Evolutionary conservation across 2,113 vertebrate genomes (phyloP).

Genomic region (Fulmarus glacialis): DNA sequence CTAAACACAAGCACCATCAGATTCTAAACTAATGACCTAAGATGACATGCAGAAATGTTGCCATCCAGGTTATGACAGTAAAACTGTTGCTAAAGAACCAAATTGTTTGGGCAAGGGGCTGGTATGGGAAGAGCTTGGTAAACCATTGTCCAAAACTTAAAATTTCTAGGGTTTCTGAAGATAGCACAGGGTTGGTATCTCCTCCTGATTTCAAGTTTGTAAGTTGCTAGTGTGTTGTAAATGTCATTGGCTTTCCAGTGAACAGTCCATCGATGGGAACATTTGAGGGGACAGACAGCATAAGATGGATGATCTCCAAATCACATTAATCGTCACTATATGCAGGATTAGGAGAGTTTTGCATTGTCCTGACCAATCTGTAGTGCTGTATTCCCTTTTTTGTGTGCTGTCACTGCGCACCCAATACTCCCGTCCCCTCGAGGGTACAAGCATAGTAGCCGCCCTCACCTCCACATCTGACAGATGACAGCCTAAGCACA

Average conservation of each 20-base stretch:
- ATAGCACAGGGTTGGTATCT: background rate
- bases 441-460: rapidly evolving
- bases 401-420: background rate
- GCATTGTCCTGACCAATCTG: background rate
- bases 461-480: background rate
- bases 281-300: background rate
- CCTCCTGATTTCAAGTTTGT: background rate
- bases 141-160: background rate
- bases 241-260: background rate
- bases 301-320: background rate
- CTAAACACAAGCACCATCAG: background rate
- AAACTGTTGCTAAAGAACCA: background rate
- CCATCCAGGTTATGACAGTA: background rate
- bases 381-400: background rate
- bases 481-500: background rate
- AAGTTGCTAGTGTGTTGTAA: background rate
- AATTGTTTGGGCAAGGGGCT: background rate
- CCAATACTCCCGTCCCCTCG: background rate
- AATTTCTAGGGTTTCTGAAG: background rate
- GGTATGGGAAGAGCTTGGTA: background rate
- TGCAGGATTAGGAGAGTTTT: background rate
- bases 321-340: background rate
- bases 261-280: background rate
- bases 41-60: background rate
- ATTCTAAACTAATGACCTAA: background rate